A percentile compares a stretch with the other conserved stretches of the same genome.
Evolutionary conservation across 1,140 invertebrate species (phyloP).

Genomic region (Aphelenchoides besseyi): DNA sequence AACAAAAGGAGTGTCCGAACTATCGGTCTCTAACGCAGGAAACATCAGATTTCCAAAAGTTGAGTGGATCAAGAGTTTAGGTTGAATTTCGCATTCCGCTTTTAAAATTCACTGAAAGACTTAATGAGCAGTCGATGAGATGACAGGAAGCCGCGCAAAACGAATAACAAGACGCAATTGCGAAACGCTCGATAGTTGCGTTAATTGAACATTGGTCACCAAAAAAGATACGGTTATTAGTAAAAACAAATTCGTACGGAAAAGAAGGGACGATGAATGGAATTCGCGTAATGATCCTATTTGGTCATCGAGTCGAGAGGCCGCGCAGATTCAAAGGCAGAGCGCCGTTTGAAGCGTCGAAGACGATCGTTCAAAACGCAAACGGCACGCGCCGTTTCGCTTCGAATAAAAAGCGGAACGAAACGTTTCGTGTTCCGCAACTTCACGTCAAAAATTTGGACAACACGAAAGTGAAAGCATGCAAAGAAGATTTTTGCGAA

Average conservation of each 20-base stretch:
- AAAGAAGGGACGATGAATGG: no score
- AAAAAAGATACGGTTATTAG: no score
- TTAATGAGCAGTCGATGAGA: conserved; percentile 11
- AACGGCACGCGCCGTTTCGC: neutral
- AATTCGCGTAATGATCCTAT: no score
- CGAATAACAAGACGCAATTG: neutral
- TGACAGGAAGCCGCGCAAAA: neutral
- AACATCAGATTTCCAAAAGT: conserved; percentile 13
- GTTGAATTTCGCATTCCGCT: neutral
- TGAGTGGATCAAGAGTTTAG: neutral
- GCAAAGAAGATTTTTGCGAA: neutral
- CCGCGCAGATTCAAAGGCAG: no score
- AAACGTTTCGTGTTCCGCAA: neutral
- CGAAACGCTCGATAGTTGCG: no score
- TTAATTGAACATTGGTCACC: no score
- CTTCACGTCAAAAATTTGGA: neutral
- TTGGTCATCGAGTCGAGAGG: no score
- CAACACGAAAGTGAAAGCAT: neutral
- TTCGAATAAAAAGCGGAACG: neutral
- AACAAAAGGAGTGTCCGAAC: conserved; percentile 34
- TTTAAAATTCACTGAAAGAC: neutral
- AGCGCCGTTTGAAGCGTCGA: no score
- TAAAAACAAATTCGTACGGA: no score
- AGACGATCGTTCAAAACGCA: no score
- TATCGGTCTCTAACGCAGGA: conserved; percentile 13